phyloP scores from a whole-genome alignment of 1,140 invertebrate genomes.

The Grapholita molesta region DNA sequence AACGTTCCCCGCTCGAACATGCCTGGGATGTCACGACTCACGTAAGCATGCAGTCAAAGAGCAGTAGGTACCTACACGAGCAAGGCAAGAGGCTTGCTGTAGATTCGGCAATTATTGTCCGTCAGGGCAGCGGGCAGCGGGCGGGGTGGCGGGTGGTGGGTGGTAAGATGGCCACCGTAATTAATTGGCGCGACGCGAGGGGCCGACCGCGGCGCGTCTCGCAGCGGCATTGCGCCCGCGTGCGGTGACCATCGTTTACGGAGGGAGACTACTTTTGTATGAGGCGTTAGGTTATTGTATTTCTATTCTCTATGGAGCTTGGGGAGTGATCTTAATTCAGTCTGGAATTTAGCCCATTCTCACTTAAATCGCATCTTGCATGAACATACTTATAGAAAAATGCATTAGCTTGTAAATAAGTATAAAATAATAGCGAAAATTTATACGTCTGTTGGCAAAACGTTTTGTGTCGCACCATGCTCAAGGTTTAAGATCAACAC shows the following conservation, averaged over 20 bases:
- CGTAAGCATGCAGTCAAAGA: not conserved
- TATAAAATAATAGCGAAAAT: too few relatives aligned
- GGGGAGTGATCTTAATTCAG: not conserved
- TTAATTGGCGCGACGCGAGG: constrained; percentile 77
- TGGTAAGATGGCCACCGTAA: constrained; percentile 74
- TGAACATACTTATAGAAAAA: too few relatives aligned
- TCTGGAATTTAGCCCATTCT: too few relatives aligned
- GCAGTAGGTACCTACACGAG: not conserved
- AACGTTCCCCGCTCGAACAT: not conserved
- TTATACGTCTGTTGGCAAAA: too few relatives aligned
- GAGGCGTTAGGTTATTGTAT: not conserved
- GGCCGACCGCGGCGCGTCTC: constrained; percentile 70
- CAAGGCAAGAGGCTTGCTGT: not conserved
- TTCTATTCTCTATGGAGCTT: not conserved
- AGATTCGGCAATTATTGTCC: not conserved
- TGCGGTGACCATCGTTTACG: constrained; percentile 21
- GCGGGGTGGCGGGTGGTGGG: constrained; percentile 31
- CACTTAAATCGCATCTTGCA: too few relatives aligned
- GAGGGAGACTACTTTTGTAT: not conserved
- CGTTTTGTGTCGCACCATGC: too few relatives aligned
- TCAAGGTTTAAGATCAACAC: too few relatives aligned
- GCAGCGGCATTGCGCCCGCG: constrained; percentile 26
- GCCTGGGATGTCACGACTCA: not conserved
- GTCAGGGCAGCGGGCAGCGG: constrained; percentile 57
- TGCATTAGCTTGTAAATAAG: too few relatives aligned